Evolutionary conservation across 2,888 invertebrate genomes (phyloP).

Genomic region (Drosophila macrospina): DNA sequence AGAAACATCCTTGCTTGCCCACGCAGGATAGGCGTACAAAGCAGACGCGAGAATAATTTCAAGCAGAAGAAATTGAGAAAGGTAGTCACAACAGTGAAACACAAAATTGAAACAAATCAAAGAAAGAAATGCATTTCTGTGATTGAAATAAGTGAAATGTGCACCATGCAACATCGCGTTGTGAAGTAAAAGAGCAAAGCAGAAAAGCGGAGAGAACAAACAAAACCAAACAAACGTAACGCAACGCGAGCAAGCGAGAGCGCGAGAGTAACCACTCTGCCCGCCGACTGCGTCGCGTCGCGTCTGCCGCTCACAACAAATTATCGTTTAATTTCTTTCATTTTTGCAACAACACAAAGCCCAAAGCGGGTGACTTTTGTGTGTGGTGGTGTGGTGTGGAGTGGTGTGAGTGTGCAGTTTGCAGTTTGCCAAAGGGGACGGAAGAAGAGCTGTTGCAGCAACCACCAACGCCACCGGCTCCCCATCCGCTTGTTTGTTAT

Average conservation of each 20-base stretch:
- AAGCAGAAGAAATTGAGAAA: slow-evolving; percentile 37
- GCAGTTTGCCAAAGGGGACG: slow-evolving; percentile 25
- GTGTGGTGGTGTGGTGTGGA: slow-evolving; percentile 13
- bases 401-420: slow-evolving; percentile 19
- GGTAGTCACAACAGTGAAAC: slow-evolving; percentile 53
- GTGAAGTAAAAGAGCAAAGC: slow-evolving; percentile 59
- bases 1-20: slow-evolving; percentile 69
- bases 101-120: slow-evolving; percentile 42
- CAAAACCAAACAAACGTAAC: slow-evolving; percentile 54
- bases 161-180: slow-evolving; percentile 64
- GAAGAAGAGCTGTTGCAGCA: slow-evolving; percentile 14
- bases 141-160: slow-evolving; percentile 64
- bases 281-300: slow-evolving; percentile 19
- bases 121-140: slow-evolving; percentile 55
- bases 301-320: slow-evolving; percentile 64
- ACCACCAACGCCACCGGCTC: slow-evolving; percentile 30
- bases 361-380: slow-evolving; percentile 68
- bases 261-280: slow-evolving; percentile 37
- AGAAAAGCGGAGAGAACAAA: slow-evolving; percentile 67
- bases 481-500: slow-evolving; percentile 38
- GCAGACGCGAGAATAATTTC: slow-evolving; percentile 52
- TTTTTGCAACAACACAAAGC: slow-evolving; percentile 54
- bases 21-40: slow-evolving; percentile 69
- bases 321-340: slow-evolving; percentile 77
- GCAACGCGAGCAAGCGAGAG: slow-evolving; percentile 36